These are phyloP conservation scores for Scyliorhinus canicula DNA, from an alignment of 2,797 vertebrate genomes.

Conservation along the genomic window DNA sequence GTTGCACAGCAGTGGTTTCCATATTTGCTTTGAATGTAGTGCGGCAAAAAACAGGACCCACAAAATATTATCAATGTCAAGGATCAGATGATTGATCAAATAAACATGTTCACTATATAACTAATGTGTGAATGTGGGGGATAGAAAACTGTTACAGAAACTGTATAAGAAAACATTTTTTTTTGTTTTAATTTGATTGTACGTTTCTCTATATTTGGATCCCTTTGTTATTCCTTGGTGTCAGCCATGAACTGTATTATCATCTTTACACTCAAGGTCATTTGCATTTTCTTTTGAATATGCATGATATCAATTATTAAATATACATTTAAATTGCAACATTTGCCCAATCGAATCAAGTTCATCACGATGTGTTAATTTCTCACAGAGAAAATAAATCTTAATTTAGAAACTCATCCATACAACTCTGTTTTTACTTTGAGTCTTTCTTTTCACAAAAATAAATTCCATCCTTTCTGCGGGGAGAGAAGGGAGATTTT, in stretches of 20 bases:
- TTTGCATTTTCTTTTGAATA: background rate
- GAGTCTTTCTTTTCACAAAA: background rate
- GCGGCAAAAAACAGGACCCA: background rate
- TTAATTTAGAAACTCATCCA: background rate
- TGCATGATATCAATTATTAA: background rate
- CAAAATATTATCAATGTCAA: constrained; percentile 9
- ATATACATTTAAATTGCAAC: background rate
- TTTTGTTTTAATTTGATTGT: background rate
- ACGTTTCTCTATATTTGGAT: background rate
- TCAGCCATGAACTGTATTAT: background rate
- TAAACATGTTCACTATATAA: background rate
- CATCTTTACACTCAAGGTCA: background rate
- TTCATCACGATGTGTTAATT: no score
- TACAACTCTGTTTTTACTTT: background rate
- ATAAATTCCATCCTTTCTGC: background rate
- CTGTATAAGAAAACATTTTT: background rate
- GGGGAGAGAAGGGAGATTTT: background rate
- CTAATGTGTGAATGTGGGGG: background rate
- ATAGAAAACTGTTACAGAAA: background rate
- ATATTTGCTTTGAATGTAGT: background rate
- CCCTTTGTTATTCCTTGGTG: background rate
- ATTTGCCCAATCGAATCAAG: background rate
- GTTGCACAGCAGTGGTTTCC: background rate
- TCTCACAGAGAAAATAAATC: background rate
- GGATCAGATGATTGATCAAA: background rate